Conservation (phyloP, 2,888 invertebrate genomes). For the Xiphydria camelus region DNA sequence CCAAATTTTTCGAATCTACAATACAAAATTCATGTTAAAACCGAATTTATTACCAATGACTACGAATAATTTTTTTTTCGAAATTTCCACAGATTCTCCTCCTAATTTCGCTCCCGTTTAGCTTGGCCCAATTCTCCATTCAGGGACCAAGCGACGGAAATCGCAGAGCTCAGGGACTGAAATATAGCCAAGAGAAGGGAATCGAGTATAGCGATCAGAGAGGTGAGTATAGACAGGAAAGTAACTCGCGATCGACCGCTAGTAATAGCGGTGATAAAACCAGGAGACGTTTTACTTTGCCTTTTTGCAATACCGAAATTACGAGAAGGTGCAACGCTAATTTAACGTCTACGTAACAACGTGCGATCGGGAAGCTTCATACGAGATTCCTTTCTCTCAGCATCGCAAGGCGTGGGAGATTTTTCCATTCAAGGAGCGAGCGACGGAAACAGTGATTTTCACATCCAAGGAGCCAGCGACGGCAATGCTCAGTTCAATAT, state of each 20-base stretch:
- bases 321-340: too few relatives aligned
- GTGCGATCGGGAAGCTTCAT: too few relatives aligned
- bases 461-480: conserved; percentile 45
- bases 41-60: too few relatives aligned
- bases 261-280: too few relatives aligned
- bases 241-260: too few relatives aligned
- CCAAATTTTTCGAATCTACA: too few relatives aligned
- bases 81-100: conserved; percentile 40
- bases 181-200: conserved; percentile 49
- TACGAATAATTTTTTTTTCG: too few relatives aligned
- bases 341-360: too few relatives aligned
- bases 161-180: conserved; percentile 50
- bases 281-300: too few relatives aligned
- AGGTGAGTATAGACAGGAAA: conserved; percentile 32
- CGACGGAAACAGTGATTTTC: conserved; percentile 46
- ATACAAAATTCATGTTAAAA: too few relatives aligned
- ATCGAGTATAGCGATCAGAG: conserved; percentile 49
- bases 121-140: conserved; percentile 51
- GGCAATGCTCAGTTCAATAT: conserved; percentile 40
- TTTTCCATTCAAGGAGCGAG: conserved; percentile 48
- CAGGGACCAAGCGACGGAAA: conserved; percentile 53
- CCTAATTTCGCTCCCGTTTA: conserved; percentile 40
- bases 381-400: too few relatives aligned
- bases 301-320: too few relatives aligned
- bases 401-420: conserved; percentile 37